Conservation (phyloP, 1,140 invertebrate genomes). For the Ylistrum balloti region DNA sequence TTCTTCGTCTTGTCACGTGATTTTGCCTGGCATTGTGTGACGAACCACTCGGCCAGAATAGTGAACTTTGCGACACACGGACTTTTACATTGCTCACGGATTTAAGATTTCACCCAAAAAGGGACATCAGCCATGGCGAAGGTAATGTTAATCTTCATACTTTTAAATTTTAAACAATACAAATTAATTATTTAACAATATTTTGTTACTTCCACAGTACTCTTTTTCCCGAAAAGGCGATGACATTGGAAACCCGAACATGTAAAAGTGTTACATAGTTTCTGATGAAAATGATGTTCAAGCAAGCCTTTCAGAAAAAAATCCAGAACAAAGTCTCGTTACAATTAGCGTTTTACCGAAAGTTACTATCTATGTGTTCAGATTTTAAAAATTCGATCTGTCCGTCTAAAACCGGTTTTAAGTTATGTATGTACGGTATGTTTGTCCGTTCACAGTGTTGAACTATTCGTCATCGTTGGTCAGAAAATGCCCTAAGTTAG, state of each 20-base stretch:
- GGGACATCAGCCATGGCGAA: slow-evolving; percentile 7
- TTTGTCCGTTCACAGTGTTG: not conserved
- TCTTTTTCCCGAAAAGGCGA: not conserved
- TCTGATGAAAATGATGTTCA: too few relatives aligned
- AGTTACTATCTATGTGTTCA: not conserved
- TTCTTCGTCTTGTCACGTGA: not conserved
- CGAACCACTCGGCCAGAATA: not conserved
- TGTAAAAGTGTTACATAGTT: too few relatives aligned
- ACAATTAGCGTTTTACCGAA: too few relatives aligned
- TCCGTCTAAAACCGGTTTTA: not conserved
- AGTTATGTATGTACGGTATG: not conserved
- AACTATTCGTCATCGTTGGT: not conserved
- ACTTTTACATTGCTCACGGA: not conserved
- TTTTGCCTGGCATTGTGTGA: not conserved
- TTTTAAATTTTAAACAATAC: not conserved
- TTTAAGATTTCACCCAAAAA: not conserved
- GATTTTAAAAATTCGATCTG: not conserved
- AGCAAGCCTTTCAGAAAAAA: too few relatives aligned
- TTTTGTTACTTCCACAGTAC: not conserved
- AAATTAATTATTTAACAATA: not conserved
- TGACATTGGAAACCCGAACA: too few relatives aligned
- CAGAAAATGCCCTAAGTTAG: not conserved
- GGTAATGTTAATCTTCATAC: not conserved
- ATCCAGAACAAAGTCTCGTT: too few relatives aligned
- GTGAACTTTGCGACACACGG: not conserved